Evolutionary conservation across 2,888 invertebrate species (phyloP).

Genomic region (Matsumyia berberina): DNA sequence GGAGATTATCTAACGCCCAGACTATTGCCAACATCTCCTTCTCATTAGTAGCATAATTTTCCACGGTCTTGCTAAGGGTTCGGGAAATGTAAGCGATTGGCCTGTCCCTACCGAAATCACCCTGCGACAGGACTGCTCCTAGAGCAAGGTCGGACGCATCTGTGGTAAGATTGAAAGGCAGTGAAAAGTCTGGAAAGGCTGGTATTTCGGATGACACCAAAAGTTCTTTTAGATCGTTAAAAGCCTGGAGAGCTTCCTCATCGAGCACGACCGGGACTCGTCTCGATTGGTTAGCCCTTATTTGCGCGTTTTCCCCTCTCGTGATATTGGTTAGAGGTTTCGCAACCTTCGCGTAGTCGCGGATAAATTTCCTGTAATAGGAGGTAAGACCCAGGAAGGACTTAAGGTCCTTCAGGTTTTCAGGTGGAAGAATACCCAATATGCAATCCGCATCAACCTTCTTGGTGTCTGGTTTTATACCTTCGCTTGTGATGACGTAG

Average conservation of each 20-base stretch:
- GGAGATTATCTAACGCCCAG: neutral
- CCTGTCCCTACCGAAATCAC: neutral
- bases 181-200: slow-evolving; percentile 65
- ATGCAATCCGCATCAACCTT: slow-evolving; percentile 65
- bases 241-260: slow-evolving; percentile 41
- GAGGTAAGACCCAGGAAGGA: slow-evolving; percentile 62
- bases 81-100: neutral
- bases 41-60: neutral
- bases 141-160: slow-evolving; percentile 20
- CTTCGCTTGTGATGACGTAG: slow-evolving; percentile 51
- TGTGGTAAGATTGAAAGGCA: slow-evolving; percentile 45
- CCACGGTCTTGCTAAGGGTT: neutral
- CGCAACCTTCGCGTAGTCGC: slow-evolving; percentile 50
- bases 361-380: slow-evolving; percentile 71
- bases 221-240: slow-evolving; percentile 68
- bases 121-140: neutral
- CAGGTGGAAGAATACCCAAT: slow-evolving; percentile 37
- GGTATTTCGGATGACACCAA: slow-evolving; percentile 64
- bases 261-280: slow-evolving; percentile 46
- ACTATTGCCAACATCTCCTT: slow-evolving; percentile 7
- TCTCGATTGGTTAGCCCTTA: slow-evolving; percentile 22
- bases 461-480: slow-evolving; percentile 50
- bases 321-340: slow-evolving; percentile 68
- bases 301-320: slow-evolving; percentile 64
- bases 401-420: slow-evolving; percentile 64